A percentile compares a stretch with the other conserved stretches of the same genome.
Conservation (phyloP, 2,113 vertebrate genomes). For the Laticauda laticaudata region DNA sequence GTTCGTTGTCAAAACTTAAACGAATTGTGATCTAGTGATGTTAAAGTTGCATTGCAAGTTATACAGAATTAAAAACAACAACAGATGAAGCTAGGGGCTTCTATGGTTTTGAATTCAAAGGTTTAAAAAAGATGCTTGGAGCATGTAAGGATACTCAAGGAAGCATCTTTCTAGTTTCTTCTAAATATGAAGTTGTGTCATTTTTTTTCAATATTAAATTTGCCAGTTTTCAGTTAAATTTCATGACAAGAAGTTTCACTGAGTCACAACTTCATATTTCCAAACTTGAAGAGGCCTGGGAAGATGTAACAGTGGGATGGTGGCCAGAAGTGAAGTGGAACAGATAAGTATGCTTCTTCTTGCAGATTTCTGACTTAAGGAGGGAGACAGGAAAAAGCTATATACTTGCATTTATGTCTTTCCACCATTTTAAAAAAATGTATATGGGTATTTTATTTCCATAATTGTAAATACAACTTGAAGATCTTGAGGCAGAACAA, state of each 20-base stretch:
- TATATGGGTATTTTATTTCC: background rate
- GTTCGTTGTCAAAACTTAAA: background rate
- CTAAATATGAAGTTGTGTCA: background rate
- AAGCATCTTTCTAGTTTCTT: background rate
- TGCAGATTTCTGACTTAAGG: background rate
- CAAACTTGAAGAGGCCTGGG: background rate
- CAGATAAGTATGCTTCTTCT: background rate
- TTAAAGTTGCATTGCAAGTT: slow-evolving; percentile 11
- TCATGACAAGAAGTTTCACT: background rate
- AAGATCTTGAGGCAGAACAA: background rate
- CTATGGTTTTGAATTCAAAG: background rate
- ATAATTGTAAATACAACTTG: background rate
- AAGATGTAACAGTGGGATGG: background rate
- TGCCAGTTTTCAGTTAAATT: background rate
- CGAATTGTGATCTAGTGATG: background rate
- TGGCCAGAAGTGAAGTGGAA: background rate
- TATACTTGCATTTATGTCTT: background rate
- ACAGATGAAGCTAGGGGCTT: background rate
- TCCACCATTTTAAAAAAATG: background rate
- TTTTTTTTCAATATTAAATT: background rate
- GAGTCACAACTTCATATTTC: background rate
- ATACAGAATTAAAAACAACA: background rate
- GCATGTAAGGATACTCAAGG: background rate
- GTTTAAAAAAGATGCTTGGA: background rate
- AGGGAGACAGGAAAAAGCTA: background rate